phyloP scores from a whole-genome alignment of 2,888 invertebrate species.

The Bombyx huttoni region DNA sequence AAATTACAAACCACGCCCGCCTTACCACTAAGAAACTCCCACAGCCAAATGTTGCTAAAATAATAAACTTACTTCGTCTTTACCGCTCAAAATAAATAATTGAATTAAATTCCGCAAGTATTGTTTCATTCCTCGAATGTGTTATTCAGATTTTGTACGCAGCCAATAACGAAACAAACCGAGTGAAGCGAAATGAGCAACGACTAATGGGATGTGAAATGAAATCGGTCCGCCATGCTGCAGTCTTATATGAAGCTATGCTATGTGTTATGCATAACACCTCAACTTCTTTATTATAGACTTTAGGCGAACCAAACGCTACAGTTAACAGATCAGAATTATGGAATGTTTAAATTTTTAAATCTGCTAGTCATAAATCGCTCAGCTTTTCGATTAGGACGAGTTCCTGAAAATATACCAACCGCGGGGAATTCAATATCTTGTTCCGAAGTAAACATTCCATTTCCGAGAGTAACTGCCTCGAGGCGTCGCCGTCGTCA shows the following conservation, averaged over 20 bases:
- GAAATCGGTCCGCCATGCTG: constrained; percentile 4
- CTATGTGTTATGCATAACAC: too few relatives aligned
- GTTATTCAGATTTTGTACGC: constrained; percentile 1
- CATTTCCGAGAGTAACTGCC: constrained; percentile 19
- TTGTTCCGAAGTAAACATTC: constrained; percentile 32
- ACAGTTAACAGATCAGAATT: too few relatives aligned
- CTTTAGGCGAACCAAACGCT: too few relatives aligned
- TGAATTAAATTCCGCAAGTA: too few relatives aligned
- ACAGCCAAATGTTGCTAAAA: too few relatives aligned
- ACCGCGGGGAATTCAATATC: constrained; percentile 33
- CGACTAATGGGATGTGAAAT: constrained; percentile 9
- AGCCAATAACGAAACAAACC: constrained; percentile 8
- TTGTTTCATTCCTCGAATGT: not conserved
- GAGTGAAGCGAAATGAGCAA: constrained; percentile 19
- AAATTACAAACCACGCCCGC: too few relatives aligned
- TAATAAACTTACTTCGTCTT: too few relatives aligned
- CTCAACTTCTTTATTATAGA: too few relatives aligned
- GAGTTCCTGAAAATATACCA: constrained; percentile 27
- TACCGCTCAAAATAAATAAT: too few relatives aligned
- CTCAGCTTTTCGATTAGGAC: not conserved
- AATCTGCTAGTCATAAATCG: not conserved
- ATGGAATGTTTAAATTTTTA: too few relatives aligned
- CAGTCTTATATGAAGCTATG: not conserved
- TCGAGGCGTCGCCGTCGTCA: constrained; percentile 3
- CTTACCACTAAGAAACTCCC: too few relatives aligned